Percentiles rank a stretch among this genome's conserved stretches.
Conservation (phyloP, 2,888 invertebrate species). For the Noctua fimbriata region DNA sequence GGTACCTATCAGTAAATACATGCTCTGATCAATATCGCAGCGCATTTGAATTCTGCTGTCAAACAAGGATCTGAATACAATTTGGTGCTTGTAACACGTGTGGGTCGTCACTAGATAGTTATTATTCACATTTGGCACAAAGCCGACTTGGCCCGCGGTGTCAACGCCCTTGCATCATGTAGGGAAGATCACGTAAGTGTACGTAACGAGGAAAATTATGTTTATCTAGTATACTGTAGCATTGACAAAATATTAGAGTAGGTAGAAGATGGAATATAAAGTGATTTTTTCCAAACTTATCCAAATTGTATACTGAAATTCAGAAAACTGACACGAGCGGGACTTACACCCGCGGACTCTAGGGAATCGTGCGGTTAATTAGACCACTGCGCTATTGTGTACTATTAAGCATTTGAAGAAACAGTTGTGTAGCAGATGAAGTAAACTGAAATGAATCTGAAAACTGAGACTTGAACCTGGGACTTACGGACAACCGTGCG, state of each 20-base stretch:
- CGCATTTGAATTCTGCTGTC: constrained; percentile 79
- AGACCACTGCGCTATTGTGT: too few relatives aligned
- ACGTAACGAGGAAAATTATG: constrained; percentile 50
- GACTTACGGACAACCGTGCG: background rate
- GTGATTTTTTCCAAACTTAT: background rate
- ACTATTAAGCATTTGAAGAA: background rate
- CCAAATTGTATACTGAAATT: too few relatives aligned
- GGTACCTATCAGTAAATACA: constrained; percentile 23
- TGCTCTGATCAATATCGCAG: constrained; percentile 64
- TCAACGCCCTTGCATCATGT: constrained; percentile 76
- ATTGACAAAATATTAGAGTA: background rate
- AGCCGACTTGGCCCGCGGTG: constrained; percentile 74
- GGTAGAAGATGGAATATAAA: background rate
- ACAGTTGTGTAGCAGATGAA: background rate
- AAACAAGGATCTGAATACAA: constrained; percentile 82
- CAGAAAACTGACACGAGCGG: background rate
- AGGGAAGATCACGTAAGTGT: constrained; percentile 70
- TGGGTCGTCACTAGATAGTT: constrained; percentile 81
- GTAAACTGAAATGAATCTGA: background rate
- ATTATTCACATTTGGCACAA: constrained; percentile 86
- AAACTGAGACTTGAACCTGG: background rate
- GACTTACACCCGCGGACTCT: background rate
- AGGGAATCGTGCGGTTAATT: background rate
- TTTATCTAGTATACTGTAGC: constrained; percentile 2
- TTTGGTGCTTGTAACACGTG: constrained; percentile 73